phyloP scores from a whole-genome alignment of 1,140 invertebrate species.

The Arctopsyche grandis region DNA sequence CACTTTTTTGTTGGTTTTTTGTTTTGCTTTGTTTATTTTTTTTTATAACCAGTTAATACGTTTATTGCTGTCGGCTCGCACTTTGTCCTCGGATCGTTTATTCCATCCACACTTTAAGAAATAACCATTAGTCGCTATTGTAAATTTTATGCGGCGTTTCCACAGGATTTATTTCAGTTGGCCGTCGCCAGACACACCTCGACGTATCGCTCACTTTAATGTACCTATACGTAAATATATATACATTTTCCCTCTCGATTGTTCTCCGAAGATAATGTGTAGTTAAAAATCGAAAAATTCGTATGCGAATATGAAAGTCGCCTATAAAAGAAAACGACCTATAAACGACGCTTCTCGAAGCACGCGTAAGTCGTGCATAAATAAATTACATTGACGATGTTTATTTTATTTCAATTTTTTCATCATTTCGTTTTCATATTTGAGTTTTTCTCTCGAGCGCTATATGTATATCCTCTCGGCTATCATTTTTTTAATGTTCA shows the following conservation, averaged over 20 bases:
- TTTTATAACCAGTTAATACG: constrained; percentile 7
- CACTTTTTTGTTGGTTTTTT: not conserved
- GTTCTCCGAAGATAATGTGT: not conserved
- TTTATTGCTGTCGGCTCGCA: not conserved
- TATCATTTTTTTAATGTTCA: not conserved
- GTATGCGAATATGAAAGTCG: no score
- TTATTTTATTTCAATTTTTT: not conserved
- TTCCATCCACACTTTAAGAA: constrained; percentile 2
- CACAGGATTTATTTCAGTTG: no score
- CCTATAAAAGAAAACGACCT: not conserved
- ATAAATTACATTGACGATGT: constrained; percentile 8
- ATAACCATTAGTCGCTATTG: constrained; percentile 8
- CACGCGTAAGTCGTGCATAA: not conserved
- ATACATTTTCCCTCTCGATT: not conserved
- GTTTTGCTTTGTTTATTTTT: not conserved
- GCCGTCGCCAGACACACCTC: no score
- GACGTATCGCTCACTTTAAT: no score
- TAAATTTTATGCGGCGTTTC: constrained; percentile 5
- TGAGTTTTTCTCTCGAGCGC: not conserved
- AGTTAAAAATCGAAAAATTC: not conserved
- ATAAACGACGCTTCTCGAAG: not conserved
- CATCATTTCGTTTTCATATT: not conserved
- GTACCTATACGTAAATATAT: not conserved
- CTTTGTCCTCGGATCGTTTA: not conserved
- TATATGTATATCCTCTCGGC: not conserved